A percentile compares a stretch with the other conserved stretches of the same genome.
phyloP scores from a whole-genome alignment of 2,113 vertebrate genomes.

The Cervus canadensis region DNA sequence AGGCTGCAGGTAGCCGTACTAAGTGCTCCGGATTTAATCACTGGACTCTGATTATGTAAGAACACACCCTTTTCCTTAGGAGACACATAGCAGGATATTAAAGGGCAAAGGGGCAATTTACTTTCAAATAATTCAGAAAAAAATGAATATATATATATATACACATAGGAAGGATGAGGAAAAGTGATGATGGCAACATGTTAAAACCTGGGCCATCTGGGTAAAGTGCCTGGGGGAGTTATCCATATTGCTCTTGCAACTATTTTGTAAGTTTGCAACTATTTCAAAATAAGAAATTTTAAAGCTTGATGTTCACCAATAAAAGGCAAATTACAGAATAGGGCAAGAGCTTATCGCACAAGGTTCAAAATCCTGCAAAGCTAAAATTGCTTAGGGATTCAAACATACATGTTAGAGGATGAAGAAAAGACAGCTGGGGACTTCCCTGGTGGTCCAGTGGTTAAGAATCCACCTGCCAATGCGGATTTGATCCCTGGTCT shows the following conservation, averaged over 20 bases:
- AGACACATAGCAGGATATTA: neutral
- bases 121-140: too few relatives aligned
- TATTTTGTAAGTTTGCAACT: neutral
- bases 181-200: neutral
- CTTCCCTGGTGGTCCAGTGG: neutral
- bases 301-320: neutral
- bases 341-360: accelerated
- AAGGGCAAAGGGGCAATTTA: neutral
- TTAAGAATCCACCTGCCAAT: neutral
- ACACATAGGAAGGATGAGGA: neutral
- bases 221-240: too few relatives aligned
- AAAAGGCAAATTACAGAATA: neutral
- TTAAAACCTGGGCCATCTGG: neutral
- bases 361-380: neutral
- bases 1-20: accelerated
- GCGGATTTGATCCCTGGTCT: accelerated
- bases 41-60: accelerated
- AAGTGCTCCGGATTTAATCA: neutral
- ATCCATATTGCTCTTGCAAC: neutral
- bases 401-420: accelerated
- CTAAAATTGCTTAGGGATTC: neutral
- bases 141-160: accelerated
- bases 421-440: neutral
- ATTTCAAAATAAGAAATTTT: neutral
- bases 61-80: neutral